Evolutionary conservation across 2,113 vertebrate species (phyloP), one percentile per base, ranked within the genome.

Genomic region (Prolemur simus): DNA sequence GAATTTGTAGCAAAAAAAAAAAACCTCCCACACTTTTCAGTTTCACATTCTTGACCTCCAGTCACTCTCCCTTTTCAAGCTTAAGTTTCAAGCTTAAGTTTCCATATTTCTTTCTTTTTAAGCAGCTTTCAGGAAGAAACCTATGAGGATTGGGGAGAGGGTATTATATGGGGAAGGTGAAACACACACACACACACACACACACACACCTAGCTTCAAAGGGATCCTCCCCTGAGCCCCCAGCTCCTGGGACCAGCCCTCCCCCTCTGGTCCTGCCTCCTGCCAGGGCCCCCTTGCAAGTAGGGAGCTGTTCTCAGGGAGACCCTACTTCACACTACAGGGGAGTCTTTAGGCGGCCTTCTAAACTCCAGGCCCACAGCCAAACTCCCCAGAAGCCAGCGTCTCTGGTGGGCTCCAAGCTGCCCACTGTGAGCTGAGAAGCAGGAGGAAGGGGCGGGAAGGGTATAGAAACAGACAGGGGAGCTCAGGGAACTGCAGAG

Each of bases 371-470:
- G n/a, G 39, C n/a, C 69, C 74, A 68, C 12, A 8, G n/a, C 32
- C 60, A 42, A 80, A 11, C 17, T 69, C 63, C 47, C 39, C 32
- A 29, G 1, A 11, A 84, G 45, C 45, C 45, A 27, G 29, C 27
- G 34, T 49, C 21, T 39, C 78, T 4, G 5, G 20, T 49, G 77
- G 8, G n/a, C 34, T 56, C 64, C 58, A 32, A 18, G 23, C 20
- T 49, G 76, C 23, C 15, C 7, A 88, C 63, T 27, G 34, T 71
- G 63, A 64, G 18, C 37, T 32, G 20, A n/a, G 7, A 91, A 10
- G 11, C 17, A 20, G 45, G 49, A 52, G 20, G 34, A 39, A 17
- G 52, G 14, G 3, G 1, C 0, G 4, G 14, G 7, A 9, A 34
- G 15, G 17, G 14, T 45, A 4, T 0, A 9, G 52, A 56, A 78